phyloP scores from a whole-genome alignment of 2,113 vertebrate genomes.

The Leiothrix lutea region DNA sequence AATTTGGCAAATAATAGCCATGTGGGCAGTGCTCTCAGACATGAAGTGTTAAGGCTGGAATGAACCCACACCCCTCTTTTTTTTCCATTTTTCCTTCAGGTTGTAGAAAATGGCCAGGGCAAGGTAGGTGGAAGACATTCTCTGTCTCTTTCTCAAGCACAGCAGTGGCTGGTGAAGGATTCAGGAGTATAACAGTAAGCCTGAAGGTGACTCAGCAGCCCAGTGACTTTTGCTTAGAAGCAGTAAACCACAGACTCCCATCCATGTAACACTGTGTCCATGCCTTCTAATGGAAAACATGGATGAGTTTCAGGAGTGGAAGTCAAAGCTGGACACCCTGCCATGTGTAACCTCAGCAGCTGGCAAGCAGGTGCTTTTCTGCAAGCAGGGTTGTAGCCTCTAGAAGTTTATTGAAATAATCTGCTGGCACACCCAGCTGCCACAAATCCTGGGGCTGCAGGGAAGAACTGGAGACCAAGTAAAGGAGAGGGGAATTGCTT shows the following conservation, averaged over 20 bases:
- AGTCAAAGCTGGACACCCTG: not conserved
- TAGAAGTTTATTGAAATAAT: not conserved
- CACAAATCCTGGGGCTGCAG: not conserved
- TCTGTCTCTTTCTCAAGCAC: not conserved
- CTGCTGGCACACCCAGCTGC: not conserved
- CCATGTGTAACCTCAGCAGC: not conserved
- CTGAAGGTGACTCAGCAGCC: not conserved
- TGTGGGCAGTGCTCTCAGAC: not conserved
- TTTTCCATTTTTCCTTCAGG: not conserved
- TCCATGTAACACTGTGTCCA: rapidly evolving
- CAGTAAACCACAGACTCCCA: not conserved
- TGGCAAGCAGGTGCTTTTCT: not conserved
- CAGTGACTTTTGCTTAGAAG: rapidly evolving
- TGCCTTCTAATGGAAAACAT: not conserved
- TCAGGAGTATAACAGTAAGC: not conserved
- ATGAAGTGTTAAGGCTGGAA: not conserved
- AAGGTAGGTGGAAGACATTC: not conserved
- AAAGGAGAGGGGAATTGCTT: not conserved
- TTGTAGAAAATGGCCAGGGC: not conserved
- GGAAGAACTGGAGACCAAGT: not conserved
- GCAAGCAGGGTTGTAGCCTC: not conserved
- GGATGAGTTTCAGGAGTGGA: not conserved
- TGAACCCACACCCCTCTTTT: not conserved
- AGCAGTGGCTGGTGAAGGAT: not conserved
- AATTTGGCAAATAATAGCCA: not conserved